Percentiles rank a stretch among this genome's conserved stretches.
These are phyloP conservation scores for Distichodus sexfasciatus DNA, from an alignment of 2,797 vertebrate genomes.

Conservation along the genomic window DNA sequence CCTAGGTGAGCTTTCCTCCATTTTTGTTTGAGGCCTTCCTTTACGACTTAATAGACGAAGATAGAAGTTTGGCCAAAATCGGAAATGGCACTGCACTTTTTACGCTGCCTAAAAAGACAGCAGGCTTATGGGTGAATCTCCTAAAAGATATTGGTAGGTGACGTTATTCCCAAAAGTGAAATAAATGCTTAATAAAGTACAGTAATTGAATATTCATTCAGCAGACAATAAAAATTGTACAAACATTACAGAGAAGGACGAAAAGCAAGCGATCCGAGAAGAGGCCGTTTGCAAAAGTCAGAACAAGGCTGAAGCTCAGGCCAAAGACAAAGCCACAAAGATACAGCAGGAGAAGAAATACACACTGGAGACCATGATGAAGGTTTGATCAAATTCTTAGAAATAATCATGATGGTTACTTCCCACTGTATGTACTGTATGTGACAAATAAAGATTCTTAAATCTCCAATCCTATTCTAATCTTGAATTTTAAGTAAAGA, in stretches of 20 bases:
- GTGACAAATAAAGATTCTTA: no score
- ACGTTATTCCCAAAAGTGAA: no score
- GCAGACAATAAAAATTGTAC: background rate
- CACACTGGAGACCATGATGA: slow-evolving; percentile 83
- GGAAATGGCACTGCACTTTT: slow-evolving; percentile 78
- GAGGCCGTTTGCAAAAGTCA: slow-evolving; percentile 77
- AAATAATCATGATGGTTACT: no score
- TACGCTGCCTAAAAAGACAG: slow-evolving; percentile 81
- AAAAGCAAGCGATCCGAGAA: slow-evolving; percentile 76
- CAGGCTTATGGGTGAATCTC: slow-evolving; percentile 78
- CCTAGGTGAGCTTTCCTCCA: slow-evolving; percentile 84
- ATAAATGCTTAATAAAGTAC: background rate
- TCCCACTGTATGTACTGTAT: no score
- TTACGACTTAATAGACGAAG: slow-evolving; percentile 81
- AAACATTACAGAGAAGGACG: slow-evolving; percentile 67
- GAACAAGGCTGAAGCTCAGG: slow-evolving; percentile 71
- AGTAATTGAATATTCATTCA: background rate
- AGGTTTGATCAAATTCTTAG: slow-evolving; percentile 67
- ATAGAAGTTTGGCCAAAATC: slow-evolving; percentile 81
- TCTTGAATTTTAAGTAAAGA: no score
- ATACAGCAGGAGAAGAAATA: slow-evolving; percentile 80
- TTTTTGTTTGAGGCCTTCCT: slow-evolving; percentile 90
- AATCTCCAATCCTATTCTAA: no score
- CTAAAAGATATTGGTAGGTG: slow-evolving; percentile 63
- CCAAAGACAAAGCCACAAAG: slow-evolving; percentile 67